These are phyloP conservation scores for Mustela nigripes DNA, from an alignment of 2,113 vertebrate species.

Conservation along the genomic window DNA sequence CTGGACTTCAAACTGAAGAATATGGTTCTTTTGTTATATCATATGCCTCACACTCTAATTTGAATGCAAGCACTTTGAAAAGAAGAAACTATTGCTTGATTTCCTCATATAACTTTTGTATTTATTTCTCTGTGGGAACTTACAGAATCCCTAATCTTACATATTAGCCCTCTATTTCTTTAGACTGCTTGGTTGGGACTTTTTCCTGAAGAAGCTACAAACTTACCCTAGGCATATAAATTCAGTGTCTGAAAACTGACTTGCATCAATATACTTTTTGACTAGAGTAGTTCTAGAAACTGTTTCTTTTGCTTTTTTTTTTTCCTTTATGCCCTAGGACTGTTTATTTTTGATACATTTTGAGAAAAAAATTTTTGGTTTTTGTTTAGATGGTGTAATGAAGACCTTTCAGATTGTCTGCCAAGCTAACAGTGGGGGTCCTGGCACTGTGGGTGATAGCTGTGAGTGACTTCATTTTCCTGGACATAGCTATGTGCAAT, in stretches of 20 bases:
- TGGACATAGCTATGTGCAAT: background rate
- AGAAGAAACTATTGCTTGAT: background rate
- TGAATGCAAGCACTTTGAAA: background rate
- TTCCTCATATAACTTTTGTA: background rate
- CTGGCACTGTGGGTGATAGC: background rate
- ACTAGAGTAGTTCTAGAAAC: background rate
- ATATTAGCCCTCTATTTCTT: background rate
- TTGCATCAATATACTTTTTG: background rate
- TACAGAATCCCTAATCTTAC: background rate
- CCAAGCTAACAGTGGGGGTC: background rate
- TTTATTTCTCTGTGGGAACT: background rate
- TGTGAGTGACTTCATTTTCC: slow-evolving; percentile 12
- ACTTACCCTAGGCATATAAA: background rate
- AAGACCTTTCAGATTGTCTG: background rate
- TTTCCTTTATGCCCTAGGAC: background rate
- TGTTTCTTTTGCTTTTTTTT: background rate
- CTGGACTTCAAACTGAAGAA: background rate
- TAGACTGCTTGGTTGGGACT: background rate
- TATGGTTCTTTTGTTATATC: background rate
- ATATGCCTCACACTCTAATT: background rate
- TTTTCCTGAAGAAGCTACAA: background rate
- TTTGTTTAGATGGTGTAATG: slow-evolving; percentile 39
- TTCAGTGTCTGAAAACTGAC: background rate
- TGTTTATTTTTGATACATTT: slow-evolving; percentile 18
- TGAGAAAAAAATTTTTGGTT: background rate